Conservation (phyloP, 2,797 vertebrate species). For the Pelobates cultripes region DNA sequence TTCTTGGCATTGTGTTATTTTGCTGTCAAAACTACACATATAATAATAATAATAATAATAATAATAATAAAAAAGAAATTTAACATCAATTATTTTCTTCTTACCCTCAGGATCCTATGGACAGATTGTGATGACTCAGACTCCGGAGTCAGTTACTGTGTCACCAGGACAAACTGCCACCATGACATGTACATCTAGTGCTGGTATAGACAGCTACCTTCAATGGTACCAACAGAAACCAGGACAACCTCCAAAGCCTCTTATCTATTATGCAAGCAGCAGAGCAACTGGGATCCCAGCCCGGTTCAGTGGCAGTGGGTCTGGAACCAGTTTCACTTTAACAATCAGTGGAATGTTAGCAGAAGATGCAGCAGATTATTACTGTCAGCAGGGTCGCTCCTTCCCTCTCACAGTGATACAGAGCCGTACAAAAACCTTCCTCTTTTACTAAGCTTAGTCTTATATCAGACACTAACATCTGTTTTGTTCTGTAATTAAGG, state of each 20-base stretch:
- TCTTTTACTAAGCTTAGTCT: too few relatives aligned
- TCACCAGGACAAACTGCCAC: background rate
- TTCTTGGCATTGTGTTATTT: too few relatives aligned
- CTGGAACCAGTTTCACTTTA: background rate
- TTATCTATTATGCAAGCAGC: background rate
- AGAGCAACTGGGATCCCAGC: slow-evolving; percentile 8
- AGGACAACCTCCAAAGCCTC: too few relatives aligned
- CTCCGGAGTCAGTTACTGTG: slow-evolving; percentile 8
- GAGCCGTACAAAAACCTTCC: background rate
- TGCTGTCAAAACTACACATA: too few relatives aligned
- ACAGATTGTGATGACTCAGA: slow-evolving; percentile 15
- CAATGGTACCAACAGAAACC: slow-evolving; percentile 1
- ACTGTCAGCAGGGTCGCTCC: background rate
- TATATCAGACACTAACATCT: too few relatives aligned
- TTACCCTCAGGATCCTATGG: slow-evolving; percentile 20
- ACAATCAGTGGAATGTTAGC: background rate
- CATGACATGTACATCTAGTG: slow-evolving; percentile 4
- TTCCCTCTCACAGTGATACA: background rate
- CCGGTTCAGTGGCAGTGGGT: slow-evolving; percentile 13
- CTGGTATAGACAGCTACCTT: background rate
- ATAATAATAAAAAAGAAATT: too few relatives aligned
- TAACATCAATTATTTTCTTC: background rate
- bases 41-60: too few relatives aligned
- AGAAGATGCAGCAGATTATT: slow-evolving; percentile 33
- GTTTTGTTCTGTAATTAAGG: too few relatives aligned